These are phyloP conservation scores for Malaclemys terrapin DNA, from an alignment of 2,113 vertebrate genomes.

Conservation along the genomic window DNA sequence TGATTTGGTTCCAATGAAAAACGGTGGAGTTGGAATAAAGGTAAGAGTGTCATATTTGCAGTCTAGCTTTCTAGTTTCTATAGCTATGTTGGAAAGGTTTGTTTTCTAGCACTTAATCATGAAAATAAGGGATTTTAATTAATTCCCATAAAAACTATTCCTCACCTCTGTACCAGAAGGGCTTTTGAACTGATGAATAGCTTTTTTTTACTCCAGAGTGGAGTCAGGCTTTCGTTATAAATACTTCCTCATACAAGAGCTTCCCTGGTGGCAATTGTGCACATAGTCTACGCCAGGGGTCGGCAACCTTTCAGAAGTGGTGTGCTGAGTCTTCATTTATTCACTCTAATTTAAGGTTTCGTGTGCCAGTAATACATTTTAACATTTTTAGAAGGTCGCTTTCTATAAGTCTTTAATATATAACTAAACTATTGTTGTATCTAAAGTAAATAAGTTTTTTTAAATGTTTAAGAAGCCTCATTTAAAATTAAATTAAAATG, in stretches of 20 bases:
- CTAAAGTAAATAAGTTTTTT: too few species aligned
- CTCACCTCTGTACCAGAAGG: neutral
- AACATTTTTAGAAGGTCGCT: too few species aligned
- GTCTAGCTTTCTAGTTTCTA: neutral
- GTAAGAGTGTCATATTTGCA: constrained; percentile 61
- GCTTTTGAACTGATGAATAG: constrained; percentile 1
- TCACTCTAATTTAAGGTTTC: too few species aligned
- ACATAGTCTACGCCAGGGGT: neutral
- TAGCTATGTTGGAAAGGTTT: neutral
- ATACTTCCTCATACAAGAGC: neutral
- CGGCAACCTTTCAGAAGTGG: too few species aligned
- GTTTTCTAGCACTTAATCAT: neutral
- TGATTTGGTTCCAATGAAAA: constrained; percentile 83
- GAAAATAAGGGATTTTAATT: too few species aligned
- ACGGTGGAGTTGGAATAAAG: constrained; percentile 85
- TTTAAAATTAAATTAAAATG: too few species aligned
- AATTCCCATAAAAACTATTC: neutral
- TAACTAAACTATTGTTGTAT: too few species aligned
- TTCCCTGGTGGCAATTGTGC: neutral
- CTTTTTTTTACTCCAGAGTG: neutral
- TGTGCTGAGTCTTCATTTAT: too few species aligned
- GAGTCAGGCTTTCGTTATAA: neutral
- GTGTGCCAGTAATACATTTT: too few species aligned
- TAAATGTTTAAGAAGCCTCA: too few species aligned
- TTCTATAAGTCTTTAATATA: too few species aligned